Conservation (phyloP, 2,888 invertebrate species). For the Orthonevra nobilis region DNA sequence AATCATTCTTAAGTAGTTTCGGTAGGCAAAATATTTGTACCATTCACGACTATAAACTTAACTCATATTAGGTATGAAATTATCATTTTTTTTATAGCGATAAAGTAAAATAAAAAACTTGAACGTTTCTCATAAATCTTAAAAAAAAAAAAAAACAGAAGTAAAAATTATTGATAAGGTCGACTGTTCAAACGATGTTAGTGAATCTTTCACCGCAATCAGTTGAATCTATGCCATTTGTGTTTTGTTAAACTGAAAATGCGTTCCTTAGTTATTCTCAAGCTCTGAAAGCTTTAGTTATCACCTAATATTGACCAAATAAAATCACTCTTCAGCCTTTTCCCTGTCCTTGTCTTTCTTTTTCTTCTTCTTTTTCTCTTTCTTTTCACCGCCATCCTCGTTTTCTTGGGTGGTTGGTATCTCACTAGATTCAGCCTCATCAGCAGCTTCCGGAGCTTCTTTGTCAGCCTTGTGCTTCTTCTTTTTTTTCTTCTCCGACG, state of each 20-base stretch:
- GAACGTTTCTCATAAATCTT: constrained; percentile 52
- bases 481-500: constrained; percentile 84
- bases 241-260: constrained; percentile 51
- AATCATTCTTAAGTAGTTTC: constrained; percentile 24
- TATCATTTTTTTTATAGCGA: neutral
- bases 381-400: constrained; percentile 75
- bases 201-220: no score
- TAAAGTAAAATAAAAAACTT: constrained; percentile 45
- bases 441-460: constrained; percentile 77
- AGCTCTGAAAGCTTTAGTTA: constrained; percentile 51
- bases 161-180: no score
- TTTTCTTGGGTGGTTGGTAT: constrained; percentile 75
- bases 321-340: constrained; percentile 79
- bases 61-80: constrained; percentile 7
- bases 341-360: constrained; percentile 87
- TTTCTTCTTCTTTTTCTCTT: constrained; percentile 88
- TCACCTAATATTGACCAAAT: no score
- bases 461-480: constrained; percentile 84
- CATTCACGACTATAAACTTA: constrained; percentile 24
- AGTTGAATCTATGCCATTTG: constrained; percentile 2
- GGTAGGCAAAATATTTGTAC: constrained; percentile 28
- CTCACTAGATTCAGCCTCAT: constrained; percentile 74
- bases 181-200: no score
- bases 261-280: constrained; percentile 55
- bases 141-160: constrained; percentile 32